Base-by-base conservation (phyloP, 2,888 invertebrate species). In the Harpagoxenus sublaevis region DNA sequence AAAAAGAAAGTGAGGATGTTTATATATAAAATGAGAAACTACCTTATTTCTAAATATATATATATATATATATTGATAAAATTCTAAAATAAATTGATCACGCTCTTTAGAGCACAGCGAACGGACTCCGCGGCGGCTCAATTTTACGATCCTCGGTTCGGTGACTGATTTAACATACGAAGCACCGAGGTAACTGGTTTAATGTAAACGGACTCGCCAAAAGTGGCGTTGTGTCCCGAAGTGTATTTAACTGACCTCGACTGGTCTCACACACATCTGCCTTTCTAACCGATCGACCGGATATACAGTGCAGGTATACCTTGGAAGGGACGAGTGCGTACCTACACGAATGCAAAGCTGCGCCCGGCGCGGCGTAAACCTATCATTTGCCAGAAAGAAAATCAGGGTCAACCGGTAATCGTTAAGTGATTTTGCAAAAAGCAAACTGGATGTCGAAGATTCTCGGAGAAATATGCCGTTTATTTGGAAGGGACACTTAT, bases 221-320 rank as follows among this genome's bases (percentile, higher is more conserved):
- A 87, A 83, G 75, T 74, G 86, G 75, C 68, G 79, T 74, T 82
- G 77, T 71, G 77, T 87, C 83, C 77, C 62, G 87, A 77, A 85
- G 77, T 84, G 83, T 83, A 84, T 87, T 88, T 87, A 88, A 88
- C 83, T 88, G 88, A 85, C 84, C 87, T 85, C 83, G 82, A 78
- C 78, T 83, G 79, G 71, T 65, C 87, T 70, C 83, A 45, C 73
- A 70, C 63, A 83, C 86, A 73, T 86, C 70, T 84, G 57, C 83
- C 84, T 84, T 84, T 85, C 57, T 71, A 83, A 87, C 79, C 60
- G 81, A 75, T 70, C 60, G 63, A 39, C 18, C 35, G 55, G 71
- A 18, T 66, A 71, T 73, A 68, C 51, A n/a, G 63, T 83, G 31
- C 60, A 57, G 42, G 10, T 12, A 57, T 31, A 73, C 48, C 18